A percentile compares a stretch with the other conserved stretches of the same genome.
These are phyloP conservation scores for Planococcus citri DNA, from an alignment of 1,140 invertebrate genomes.

Conservation along the genomic window DNA sequence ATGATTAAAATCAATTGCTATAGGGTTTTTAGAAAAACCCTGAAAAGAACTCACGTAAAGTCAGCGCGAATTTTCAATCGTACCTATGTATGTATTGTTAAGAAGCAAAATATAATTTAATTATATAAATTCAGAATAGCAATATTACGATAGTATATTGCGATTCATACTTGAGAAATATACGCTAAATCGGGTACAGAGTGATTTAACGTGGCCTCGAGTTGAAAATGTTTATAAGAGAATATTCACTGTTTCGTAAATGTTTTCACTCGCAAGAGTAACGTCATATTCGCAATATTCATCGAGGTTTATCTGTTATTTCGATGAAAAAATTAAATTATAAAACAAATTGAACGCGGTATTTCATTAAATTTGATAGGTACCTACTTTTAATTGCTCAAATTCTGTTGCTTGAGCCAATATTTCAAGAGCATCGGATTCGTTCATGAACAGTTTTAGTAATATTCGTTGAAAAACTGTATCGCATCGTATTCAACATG, in stretches of 20 bases:
- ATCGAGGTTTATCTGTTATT: conserved; percentile 73
- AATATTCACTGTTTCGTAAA: conserved; percentile 94
- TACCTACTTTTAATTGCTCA: conserved; percentile 76
- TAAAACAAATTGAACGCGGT: background rate
- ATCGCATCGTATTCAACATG: conserved; percentile 97
- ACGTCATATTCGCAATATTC: conserved; percentile 66
- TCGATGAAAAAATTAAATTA: conserved; percentile 32
- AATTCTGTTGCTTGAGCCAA: conserved; percentile 89
- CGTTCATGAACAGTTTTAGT: conserved; percentile 65
- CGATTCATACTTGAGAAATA: conserved; percentile 63
- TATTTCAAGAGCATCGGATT: conserved; percentile 74
- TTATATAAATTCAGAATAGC: background rate
- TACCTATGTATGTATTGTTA: conserved; percentile 74
- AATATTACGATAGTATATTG: background rate
- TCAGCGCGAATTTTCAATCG: conserved; percentile 65
- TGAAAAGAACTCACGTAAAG: conserved; percentile 48
- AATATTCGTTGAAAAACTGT: conserved; percentile 76
- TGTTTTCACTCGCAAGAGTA: conserved; percentile 71
- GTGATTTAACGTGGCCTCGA: conserved; percentile 60
- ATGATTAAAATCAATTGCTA: too few relatives aligned
- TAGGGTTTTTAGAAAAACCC: too few relatives aligned
- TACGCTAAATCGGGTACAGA: conserved; percentile 90
- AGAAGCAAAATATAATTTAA: background rate
- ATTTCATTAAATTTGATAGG: background rate
- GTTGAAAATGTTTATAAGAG: conserved; percentile 86